Conservation (phyloP, 2,888 invertebrate genomes). For the Idaea biselata region DNA sequence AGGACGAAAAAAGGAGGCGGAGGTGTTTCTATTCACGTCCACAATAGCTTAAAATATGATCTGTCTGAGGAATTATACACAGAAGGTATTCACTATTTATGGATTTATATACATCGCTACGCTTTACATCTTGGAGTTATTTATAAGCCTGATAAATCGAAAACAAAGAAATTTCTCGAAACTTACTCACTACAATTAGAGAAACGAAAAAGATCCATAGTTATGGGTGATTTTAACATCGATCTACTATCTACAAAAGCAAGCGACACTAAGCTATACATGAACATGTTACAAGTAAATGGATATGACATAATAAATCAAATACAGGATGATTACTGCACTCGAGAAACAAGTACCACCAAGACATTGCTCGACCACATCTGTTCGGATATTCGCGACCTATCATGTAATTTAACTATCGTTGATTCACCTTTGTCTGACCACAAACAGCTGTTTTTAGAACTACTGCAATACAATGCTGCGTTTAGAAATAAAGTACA, state of each 20-base stretch:
- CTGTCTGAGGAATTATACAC: no score
- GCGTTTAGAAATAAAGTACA: constrained; percentile 11
- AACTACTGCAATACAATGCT: constrained; percentile 12
- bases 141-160: no score
- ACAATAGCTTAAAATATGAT: no score
- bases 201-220: constrained; percentile 8
- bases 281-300: constrained; percentile 8
- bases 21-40: no score
- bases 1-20: no score
- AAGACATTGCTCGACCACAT: constrained; percentile 24
- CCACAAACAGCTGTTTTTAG: constrained; percentile 27
- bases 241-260: constrained; percentile 10
- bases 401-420: constrained; percentile 18
- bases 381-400: constrained; percentile 15
- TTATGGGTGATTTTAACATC: constrained; percentile 19
- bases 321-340: constrained; percentile 16
- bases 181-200: constrained; percentile 7
- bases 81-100: no score
- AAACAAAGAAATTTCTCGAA: constrained; percentile 3
- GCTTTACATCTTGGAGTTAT: neutral
- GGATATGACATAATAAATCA: constrained; percentile 19
- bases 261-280: neutral
- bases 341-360: constrained; percentile 15
- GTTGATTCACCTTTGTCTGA: constrained; percentile 18
- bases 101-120: no score